Evolutionary conservation across 2,797 vertebrate genomes (phyloP), one percentile per base, ranked within the genome.

Genomic region (Sebastes hubbsi): DNA sequence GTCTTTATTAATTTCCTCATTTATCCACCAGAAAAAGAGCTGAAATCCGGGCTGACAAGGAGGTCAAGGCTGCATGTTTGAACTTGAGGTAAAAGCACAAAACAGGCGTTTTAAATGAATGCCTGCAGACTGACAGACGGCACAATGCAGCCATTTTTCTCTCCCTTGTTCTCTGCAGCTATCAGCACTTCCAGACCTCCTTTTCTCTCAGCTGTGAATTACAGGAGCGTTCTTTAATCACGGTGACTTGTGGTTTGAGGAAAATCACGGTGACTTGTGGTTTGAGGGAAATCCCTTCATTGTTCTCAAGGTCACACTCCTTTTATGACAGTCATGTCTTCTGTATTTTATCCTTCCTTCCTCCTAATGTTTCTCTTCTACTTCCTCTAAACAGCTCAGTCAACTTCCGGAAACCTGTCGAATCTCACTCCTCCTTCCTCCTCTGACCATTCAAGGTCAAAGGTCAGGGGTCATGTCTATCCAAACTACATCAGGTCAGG

Each of bases 321-420:
- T 72, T 55, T n/a, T 10, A 63, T 2, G 36, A 54, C 55, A 34
- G 38, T 42, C 12, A 8, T 22, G 49, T 73, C 64, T 13, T 56
- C 32, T 56, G 1, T 36, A 34, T 62, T 5, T 58, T 18, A 9
- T 55, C 54, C 25, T 32, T 82, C 46, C 74, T 82, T 79, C 55
- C 25, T 75, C 32, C 78, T 81, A 72, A 60, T 10, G 14, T 88
- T 90, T 79, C 72, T 74, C 18, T 81, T 86, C 81, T 80, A 95
- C 93, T 93, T 95, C 81, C 94, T 92, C 90, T 75, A 29, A 46
- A 30, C 56, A 36, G 0, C n/a, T 79, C 82, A 2, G 32, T 89
- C 92, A 27, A 94, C 94, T 92, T 95, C 75, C 92, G 82, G 66
- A 85, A 92, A 87, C 78, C 80, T 11, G 36, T 82, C 68, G 2